Evolutionary conservation across 2,888 invertebrate species (phyloP).

Genomic region (Orthosia gothica): DNA sequence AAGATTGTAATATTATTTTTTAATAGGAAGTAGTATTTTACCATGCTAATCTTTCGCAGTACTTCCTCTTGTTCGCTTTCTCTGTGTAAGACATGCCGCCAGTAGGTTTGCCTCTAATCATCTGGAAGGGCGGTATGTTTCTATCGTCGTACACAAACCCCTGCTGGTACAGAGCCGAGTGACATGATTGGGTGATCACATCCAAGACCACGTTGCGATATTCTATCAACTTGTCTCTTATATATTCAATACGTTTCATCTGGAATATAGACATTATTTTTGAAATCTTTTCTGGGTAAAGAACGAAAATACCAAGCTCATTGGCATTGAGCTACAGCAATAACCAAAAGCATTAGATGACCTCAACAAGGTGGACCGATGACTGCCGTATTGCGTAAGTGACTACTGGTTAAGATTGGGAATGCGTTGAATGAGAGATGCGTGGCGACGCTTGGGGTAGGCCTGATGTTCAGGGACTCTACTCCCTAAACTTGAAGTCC

Average conservation of each 20-base stretch:
- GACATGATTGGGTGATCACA: conserved; percentile 92
- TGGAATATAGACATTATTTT: conserved; percentile 68
- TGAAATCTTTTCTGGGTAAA: neutral
- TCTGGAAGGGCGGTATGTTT: conserved; percentile 87
- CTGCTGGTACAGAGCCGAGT: conserved; percentile 93
- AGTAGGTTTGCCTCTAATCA: conserved; percentile 91
- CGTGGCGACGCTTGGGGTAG: too few relatives aligned
- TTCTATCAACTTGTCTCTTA: conserved; percentile 80
- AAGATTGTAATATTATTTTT: too few relatives aligned
- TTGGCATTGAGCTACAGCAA: too few relatives aligned
- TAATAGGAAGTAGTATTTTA: conserved; percentile 81
- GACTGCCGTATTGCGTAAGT: too few relatives aligned
- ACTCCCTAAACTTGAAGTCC: too few relatives aligned
- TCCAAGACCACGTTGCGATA: conserved; percentile 86
- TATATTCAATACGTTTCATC: conserved; percentile 88
- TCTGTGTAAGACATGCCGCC: conserved; percentile 97
- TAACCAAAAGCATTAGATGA: too few relatives aligned
- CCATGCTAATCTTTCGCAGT: conserved; percentile 95
- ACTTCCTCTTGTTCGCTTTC: conserved; percentile 96
- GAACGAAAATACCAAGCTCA: neutral
- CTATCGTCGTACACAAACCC: conserved; percentile 96
- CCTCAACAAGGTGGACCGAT: too few relatives aligned
- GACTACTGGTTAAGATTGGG: too few relatives aligned
- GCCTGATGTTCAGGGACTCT: too few relatives aligned
- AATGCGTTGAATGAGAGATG: too few relatives aligned